A percentile compares a stretch with the other conserved stretches of the same genome.
These are phyloP conservation scores for Echiichthys vipera DNA, from an alignment of 2,797 vertebrate genomes.

Conservation along the genomic window DNA sequence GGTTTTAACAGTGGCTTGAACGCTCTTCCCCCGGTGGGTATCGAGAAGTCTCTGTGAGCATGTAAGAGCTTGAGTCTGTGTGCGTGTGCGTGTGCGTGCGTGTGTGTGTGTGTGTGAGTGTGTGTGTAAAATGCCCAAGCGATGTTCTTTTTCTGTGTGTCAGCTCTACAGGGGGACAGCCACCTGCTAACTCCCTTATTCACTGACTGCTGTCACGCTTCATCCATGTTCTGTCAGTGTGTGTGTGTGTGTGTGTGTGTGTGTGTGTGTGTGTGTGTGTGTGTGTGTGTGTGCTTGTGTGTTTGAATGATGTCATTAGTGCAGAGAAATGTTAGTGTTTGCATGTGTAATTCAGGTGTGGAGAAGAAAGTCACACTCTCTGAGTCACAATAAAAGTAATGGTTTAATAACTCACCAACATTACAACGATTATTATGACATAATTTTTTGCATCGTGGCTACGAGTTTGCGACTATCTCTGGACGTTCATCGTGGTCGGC, in stretches of 20 bases:
- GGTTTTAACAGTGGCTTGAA: constrained; percentile 33
- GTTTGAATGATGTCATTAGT: background rate
- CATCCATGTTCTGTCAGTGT: background rate
- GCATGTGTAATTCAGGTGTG: constrained; percentile 1
- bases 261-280: background rate
- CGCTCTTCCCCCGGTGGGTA: constrained; percentile 20
- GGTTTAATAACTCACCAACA: no score
- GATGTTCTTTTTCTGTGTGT: constrained; percentile 46
- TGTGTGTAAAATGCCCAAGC: constrained; percentile 6
- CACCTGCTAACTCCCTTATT: constrained; percentile 51
- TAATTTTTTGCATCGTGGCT: no score
- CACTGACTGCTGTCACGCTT: constrained; percentile 41
- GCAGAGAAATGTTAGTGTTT: background rate
- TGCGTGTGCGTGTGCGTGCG: background rate
- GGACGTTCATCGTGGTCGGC: no score
- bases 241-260: background rate
- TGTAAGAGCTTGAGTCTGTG: background rate
- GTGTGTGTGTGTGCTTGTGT: background rate
- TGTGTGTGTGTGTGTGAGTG: constrained; percentile 4
- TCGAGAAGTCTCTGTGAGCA: constrained; percentile 9
- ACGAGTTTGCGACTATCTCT: no score
- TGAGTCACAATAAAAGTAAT: no score
- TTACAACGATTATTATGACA: no score
- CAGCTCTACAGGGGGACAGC: constrained; percentile 55
- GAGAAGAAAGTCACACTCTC: no score